Evolutionary conservation across 2,113 vertebrate species (phyloP).

Genomic region (Ptilonorhynchus violaceus): DNA sequence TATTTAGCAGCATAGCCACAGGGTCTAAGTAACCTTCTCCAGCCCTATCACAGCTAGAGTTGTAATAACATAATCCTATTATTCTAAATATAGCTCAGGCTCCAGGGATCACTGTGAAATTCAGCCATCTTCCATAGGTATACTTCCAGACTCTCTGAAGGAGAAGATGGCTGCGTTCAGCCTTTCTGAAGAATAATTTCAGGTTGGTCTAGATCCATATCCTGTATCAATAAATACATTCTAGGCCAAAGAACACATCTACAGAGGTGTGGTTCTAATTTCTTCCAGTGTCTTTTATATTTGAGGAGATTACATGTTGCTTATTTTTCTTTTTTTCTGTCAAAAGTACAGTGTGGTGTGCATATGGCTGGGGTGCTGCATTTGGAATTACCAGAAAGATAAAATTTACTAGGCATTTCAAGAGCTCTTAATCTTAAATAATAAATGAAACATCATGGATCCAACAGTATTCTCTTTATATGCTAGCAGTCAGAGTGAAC

Average conservation of each 20-base stretch:
- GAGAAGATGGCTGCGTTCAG: neutral
- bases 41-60: neutral
- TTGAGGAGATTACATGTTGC: neutral
- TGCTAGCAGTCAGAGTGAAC: neutral
- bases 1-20: neutral
- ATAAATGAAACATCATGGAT: neutral
- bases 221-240: neutral
- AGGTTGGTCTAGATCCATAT: neutral
- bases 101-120: neutral
- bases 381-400: neutral
- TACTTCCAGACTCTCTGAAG: neutral
- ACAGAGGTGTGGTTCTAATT: neutral
- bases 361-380: neutral
- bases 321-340: neutral
- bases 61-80: conserved; percentile 20
- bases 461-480: neutral
- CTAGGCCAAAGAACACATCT: neutral
- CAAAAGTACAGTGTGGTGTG: neutral
- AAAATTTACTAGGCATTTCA: neutral
- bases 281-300: neutral
- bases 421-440: neutral
- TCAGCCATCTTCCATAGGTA: neutral
- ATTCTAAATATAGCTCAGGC: neutral
- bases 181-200: neutral
- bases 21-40: neutral